Conservation (phyloP, 30 jellyfish, hydroid and myxozoan genomes). For the Euphysa ruthae region DNA sequence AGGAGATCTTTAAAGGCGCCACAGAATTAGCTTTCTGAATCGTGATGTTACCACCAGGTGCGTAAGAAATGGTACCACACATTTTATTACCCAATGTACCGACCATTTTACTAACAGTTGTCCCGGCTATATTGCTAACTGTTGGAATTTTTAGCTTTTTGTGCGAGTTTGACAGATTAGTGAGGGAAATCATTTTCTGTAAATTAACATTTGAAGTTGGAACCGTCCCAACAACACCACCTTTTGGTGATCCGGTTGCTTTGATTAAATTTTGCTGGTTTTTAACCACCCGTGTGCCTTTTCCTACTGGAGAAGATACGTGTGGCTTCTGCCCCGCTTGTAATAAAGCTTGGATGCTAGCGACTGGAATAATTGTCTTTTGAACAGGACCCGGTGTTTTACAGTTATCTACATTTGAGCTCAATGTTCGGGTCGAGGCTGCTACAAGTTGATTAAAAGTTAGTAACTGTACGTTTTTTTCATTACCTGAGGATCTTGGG, state of each 20-base stretch:
- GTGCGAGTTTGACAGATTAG: no score
- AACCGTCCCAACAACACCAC: no score
- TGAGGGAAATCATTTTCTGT: no score
- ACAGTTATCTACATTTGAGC: not conserved
- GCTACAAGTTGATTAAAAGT: constrained; percentile 10
- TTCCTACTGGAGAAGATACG: not conserved
- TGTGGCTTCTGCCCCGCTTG: constrained; percentile 9
- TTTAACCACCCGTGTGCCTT: not conserved
- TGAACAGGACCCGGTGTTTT: not conserved
- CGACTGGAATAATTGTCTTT: not conserved
- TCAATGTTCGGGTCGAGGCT: not conserved
- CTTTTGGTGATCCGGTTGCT: no score
- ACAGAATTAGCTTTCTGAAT: not conserved
- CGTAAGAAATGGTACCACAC: no score
- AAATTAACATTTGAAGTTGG: no score
- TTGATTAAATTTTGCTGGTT: no score
- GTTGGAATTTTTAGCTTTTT: no score
- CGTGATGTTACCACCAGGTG: not conserved
- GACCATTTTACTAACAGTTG: no score
- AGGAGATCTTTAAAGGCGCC: constrained; percentile 34
- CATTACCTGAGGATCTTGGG: not conserved
- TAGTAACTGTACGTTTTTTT: not conserved
- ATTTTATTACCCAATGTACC: no score
- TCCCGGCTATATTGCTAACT: no score
- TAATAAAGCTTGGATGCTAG: constrained; percentile 8